phyloP scores from a whole-genome alignment of 2,888 invertebrate genomes.

The Caenorhabditis drosophilae region DNA sequence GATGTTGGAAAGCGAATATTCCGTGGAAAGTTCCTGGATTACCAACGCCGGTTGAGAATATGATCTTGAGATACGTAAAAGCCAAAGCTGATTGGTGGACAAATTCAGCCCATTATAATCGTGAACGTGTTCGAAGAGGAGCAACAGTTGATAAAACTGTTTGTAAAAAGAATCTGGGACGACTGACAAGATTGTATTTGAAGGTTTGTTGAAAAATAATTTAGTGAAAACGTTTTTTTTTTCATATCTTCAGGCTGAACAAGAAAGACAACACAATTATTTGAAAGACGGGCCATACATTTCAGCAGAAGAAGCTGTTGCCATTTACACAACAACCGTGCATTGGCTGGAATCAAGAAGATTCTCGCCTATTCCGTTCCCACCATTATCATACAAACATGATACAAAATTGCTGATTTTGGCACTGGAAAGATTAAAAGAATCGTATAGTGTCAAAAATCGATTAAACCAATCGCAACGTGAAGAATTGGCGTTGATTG shows the following conservation, averaged over 20 bases:
- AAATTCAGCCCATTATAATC: conserved; percentile 98
- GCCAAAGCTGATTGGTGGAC: conserved; percentile 99
- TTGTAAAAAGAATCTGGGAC: conserved; percentile 98
- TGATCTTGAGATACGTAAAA: conserved; percentile 98
- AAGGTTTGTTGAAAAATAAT: conserved; percentile 73
- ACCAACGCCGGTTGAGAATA: conserved; percentile 98
- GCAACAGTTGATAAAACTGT: conserved; percentile 99
- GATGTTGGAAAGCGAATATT: conserved; percentile 99
- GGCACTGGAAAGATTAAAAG: conserved; percentile 81
- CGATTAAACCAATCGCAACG: conserved; percentile 96
- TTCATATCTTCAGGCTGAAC: conserved; percentile 77
- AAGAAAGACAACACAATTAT: conserved; percentile 98
- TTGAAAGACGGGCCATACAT: conserved; percentile 99
- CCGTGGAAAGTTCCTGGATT: conserved; percentile 99
- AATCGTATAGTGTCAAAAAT: conserved; percentile 69
- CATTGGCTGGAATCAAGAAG: conserved; percentile 98
- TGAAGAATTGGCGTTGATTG: conserved; percentile 96
- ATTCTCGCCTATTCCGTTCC: conserved; percentile 99
- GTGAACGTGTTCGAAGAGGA: conserved; percentile 96
- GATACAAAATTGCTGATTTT: conserved; percentile 97
- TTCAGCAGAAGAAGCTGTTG: conserved; percentile 98
- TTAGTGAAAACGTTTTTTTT: not conserved
- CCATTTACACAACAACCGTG: conserved; percentile 98
- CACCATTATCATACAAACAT: conserved; percentile 98
- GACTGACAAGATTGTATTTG: conserved; percentile 92